Percentiles rank a stretch among this genome's conserved stretches.
Evolutionary conservation across 2,888 invertebrate genomes (phyloP).

Genomic region (Drosophila ustulata): DNA sequence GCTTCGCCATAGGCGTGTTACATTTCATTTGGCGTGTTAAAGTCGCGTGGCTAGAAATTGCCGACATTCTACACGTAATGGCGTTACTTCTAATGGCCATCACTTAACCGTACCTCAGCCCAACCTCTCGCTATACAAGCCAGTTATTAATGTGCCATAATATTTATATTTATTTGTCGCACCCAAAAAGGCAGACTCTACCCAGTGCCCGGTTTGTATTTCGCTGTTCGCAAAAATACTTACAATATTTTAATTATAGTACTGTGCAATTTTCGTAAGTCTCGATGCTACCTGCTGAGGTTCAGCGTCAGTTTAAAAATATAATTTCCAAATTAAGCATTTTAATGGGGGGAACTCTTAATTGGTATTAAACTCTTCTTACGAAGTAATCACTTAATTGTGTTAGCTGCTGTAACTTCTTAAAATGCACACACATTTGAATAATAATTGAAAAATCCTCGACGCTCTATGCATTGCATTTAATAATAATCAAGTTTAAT

Average conservation of each 20-base stretch:
- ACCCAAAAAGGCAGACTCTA: not conserved
- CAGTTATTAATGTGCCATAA: constrained; percentile 70
- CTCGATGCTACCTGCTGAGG: constrained; percentile 5
- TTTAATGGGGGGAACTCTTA: not conserved
- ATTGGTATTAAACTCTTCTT: not conserved
- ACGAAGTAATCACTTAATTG: constrained; percentile 1
- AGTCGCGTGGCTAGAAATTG: constrained; percentile 63
- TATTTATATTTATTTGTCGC: constrained; percentile 46
- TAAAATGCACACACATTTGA: not conserved
- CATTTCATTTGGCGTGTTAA: constrained; percentile 63
- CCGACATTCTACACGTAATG: constrained; percentile 59
- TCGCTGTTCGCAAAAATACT: constrained; percentile 23
- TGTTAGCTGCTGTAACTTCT: not conserved
- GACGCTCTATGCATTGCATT: not conserved
- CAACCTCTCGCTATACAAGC: constrained; percentile 10
- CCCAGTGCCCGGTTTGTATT: not conserved
- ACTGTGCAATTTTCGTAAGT: constrained; percentile 14
- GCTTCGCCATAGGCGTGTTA: constrained; percentile 46
- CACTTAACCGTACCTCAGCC: constrained; percentile 28
- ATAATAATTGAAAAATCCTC: not conserved
- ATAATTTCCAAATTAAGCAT: constrained; percentile 22
- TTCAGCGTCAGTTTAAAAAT: constrained; percentile 23
- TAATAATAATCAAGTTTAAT: too few relatives aligned
- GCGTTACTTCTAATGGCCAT: constrained; percentile 50
- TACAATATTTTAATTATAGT: constrained; percentile 23